Evolutionary conservation across 1,140 invertebrate genomes (phyloP).

Genomic region (Carcinoscorpius rotundicauda): DNA sequence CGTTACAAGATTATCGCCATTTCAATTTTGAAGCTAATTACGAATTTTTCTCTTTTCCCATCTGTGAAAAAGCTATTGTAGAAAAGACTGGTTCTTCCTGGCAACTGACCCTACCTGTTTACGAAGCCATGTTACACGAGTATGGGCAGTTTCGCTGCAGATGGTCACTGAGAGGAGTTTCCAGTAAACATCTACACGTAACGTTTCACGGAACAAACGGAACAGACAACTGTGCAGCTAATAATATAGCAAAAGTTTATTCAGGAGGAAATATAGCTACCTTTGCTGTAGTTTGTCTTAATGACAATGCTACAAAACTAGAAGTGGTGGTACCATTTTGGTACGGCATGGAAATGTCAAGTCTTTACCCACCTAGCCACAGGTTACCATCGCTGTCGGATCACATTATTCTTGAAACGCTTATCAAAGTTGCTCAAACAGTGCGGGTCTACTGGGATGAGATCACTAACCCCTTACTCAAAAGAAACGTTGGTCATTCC

Average conservation of each 20-base stretch:
- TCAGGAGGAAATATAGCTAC: slow-evolving; percentile 2
- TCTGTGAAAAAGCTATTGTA: slow-evolving; percentile 36
- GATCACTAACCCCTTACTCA: slow-evolving; percentile 43
- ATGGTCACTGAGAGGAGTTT: slow-evolving; percentile 16
- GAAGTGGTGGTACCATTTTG: too few species aligned
- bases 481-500: slow-evolving; percentile 38
- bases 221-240: slow-evolving; percentile 4
- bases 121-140: background rate
- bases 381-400: background rate
- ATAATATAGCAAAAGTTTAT: slow-evolving; percentile 23
- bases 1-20: slow-evolving; percentile 66
- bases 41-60: slow-evolving; percentile 57
- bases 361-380: too few species aligned
- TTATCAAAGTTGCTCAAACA: slow-evolving; percentile 53
- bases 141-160: slow-evolving; percentile 13
- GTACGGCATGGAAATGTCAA: too few species aligned
- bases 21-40: slow-evolving; percentile 69
- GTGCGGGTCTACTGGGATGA: slow-evolving; percentile 79
- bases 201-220: slow-evolving; percentile 16
- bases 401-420: slow-evolving; percentile 57
- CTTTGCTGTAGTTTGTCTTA: too few species aligned
- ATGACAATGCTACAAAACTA: too few species aligned
- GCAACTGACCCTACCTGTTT: slow-evolving; percentile 17
- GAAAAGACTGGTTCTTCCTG: slow-evolving; percentile 20
- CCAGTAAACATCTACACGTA: slow-evolving; percentile 16